Evolutionary conservation across 1,140 invertebrate species (phyloP), one percentile per base, ranked within the genome.

Genomic region (Papilio helenus): DNA sequence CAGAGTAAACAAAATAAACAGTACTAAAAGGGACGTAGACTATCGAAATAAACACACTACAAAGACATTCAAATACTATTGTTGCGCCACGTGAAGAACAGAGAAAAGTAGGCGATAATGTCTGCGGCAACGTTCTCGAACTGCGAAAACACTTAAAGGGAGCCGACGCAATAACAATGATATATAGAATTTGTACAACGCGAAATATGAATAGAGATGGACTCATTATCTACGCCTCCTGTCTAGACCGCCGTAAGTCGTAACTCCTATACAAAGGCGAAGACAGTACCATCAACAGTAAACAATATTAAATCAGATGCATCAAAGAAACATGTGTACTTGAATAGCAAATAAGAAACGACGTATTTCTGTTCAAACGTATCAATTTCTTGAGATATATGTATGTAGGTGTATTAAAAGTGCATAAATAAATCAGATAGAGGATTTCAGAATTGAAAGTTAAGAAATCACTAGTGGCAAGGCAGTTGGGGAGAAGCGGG

Each of bases 191-290:
- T 80, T 81, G 76, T 29, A 20, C 83, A 80, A 74, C 72, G 39
- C 81, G 80, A 84, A 82, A 82, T 84, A 85, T 85, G 86, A 89
- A 89, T 87, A 88, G 82, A 87, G 79, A 87, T 84, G 73, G 82
- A 34, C 81, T 84, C 82, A 83, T 89, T 86, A 87, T 81, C 34
- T 74, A 74, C 51, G 72, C 65, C 79, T 79, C 65, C 44, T 81
- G 86, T 89, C 87, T 89, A 89, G 86, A 87, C 85, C 42, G 61
- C 44, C 79, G 79, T 80, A 68, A 80, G 78, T 72, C 76, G 82
- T 86, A 86, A 86, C 83, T 81, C 73, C 51, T 58, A 80, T 80
- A 84, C 80, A 82, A 82, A 76, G 44, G 79, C 61, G 39, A 20
- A 76, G 39, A 18, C 72, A 51, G 34, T 79, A 82, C 61, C 23